Conservation (phyloP, 2,797 vertebrate species). For the Cichlasoma orientale region DNA sequence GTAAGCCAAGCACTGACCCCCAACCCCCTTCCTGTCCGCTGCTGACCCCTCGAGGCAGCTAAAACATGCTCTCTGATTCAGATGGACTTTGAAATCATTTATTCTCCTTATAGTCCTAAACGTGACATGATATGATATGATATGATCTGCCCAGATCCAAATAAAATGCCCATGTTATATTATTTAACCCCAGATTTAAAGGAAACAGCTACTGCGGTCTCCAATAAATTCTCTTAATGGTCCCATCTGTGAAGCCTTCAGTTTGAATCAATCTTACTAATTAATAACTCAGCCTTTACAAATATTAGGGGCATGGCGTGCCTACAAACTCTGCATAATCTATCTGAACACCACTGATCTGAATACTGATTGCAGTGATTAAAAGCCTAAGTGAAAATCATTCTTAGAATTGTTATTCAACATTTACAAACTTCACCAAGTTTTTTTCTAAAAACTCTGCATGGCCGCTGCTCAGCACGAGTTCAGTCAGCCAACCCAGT, state of each 20-base stretch:
- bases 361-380: neutral
- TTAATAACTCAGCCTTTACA: neutral
- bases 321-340: neutral
- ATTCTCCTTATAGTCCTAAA: neutral
- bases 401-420: neutral
- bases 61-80: neutral
- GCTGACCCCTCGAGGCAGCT: neutral
- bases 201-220: neutral
- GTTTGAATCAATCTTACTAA: neutral
- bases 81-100: neutral
- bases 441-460: neutral
- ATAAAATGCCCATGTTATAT: neutral
- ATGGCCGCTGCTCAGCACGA: neutral
- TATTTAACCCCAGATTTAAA: neutral
- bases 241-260: conserved; percentile 2
- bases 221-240: neutral
- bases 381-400: neutral
- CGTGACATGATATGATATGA: neutral
- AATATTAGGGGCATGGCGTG: neutral
- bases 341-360: neutral
- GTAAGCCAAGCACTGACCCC: neutral
- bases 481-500: conserved; percentile 4
- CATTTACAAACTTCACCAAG: neutral
- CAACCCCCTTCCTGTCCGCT: neutral
- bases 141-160: neutral